phyloP scores from a whole-genome alignment of 2,797 vertebrate genomes.

The Gila robusta region DNA sequence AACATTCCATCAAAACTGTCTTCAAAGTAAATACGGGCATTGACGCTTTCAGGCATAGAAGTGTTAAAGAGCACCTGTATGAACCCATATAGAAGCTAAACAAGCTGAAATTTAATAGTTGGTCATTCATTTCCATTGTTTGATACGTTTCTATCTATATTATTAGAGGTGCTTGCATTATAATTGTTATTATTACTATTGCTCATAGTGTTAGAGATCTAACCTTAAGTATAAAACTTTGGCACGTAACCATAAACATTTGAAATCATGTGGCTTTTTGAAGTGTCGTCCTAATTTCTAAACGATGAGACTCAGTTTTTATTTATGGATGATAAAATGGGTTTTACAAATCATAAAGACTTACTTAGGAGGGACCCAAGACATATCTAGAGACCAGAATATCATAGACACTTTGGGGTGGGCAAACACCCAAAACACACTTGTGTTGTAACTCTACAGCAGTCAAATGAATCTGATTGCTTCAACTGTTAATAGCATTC shows the following conservation, averaged over 20 bases:
- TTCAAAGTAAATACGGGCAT: constrained; percentile 38
- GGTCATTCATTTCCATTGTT: constrained; percentile 1
- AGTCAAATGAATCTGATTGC: constrained; percentile 24
- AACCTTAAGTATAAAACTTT: background rate
- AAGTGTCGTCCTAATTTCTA: background rate
- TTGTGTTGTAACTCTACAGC: constrained; percentile 9
- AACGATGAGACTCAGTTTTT: background rate
- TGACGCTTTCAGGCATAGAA: constrained; percentile 27
- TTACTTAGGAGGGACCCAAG: background rate
- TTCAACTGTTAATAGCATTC: constrained; percentile 24
- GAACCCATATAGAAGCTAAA: constrained; percentile 31
- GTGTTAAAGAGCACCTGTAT: constrained; percentile 39
- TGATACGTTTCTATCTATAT: background rate
- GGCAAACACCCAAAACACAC: background rate
- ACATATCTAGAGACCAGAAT: background rate
- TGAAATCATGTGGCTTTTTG: background rate
- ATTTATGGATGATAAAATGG: background rate
- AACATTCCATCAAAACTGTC: constrained; percentile 51
- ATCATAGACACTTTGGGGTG: background rate
- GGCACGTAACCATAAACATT: background rate
- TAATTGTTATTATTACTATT: background rate
- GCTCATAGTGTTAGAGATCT: background rate
- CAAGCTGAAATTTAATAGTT: constrained; percentile 26
- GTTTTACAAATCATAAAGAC: background rate
- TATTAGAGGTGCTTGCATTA: background rate